Percentiles rank a stretch among this genome's conserved stretches.
Conservation (phyloP, 2,113 vertebrate genomes). For the Crotalus viridis region DNA sequence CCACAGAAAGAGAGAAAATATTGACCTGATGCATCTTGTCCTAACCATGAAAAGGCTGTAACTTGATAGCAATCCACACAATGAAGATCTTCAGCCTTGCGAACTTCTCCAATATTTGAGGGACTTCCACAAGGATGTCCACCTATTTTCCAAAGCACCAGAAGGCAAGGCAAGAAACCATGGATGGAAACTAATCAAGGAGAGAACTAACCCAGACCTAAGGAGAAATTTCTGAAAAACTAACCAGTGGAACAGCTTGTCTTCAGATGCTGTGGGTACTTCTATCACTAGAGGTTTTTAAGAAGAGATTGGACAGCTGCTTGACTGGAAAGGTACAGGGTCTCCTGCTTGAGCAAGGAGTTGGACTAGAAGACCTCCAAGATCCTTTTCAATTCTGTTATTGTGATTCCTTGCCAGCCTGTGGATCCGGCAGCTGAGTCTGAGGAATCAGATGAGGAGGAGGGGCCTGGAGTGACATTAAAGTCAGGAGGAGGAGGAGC, state of each 20-base stretch:
- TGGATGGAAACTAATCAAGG: background rate
- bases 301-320: background rate
- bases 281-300: background rate
- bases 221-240: background rate
- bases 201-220: background rate
- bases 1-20: background rate
- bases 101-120: background rate
- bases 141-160: background rate
- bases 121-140: background rate
- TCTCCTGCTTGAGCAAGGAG: background rate
- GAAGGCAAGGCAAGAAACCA: background rate
- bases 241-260: background rate
- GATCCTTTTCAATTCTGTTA: background rate
- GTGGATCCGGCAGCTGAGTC: too few relatives aligned
- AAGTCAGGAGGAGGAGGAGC: too few relatives aligned
- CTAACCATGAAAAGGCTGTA: slow-evolving; percentile 3
- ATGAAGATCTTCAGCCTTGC: background rate
- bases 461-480: too few relatives aligned
- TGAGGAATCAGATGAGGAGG: too few relatives aligned
- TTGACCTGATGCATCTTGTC: slow-evolving; percentile 19
- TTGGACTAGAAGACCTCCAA: background rate
- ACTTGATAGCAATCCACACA: background rate
- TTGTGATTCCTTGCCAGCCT: too few relatives aligned
- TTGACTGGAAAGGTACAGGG: background rate
- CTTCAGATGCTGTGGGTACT: too few relatives aligned